Evolutionary conservation across 2,888 invertebrate species (phyloP).

Genomic region (Philereme vetulata): DNA sequence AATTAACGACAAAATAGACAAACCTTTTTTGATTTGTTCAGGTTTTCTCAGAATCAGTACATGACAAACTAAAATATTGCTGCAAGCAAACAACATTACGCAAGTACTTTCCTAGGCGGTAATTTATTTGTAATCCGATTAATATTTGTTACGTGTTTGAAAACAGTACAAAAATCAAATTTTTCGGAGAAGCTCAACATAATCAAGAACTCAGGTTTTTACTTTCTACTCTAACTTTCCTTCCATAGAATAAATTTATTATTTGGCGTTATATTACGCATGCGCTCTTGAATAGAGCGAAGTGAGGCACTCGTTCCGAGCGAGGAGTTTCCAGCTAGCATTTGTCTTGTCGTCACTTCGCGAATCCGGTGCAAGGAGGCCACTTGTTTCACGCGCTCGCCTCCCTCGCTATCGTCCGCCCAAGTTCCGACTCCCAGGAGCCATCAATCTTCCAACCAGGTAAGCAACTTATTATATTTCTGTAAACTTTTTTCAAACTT

Average conservation of each 20-base stretch:
- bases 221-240: constrained; percentile 27
- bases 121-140: too few relatives aligned
- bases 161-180: too few relatives aligned
- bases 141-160: too few relatives aligned
- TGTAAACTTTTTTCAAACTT: constrained; percentile 2
- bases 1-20: too few relatives aligned
- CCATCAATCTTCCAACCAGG: constrained; percentile 18
- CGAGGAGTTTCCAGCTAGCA: constrained; percentile 26
- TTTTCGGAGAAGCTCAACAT: too few relatives aligned
- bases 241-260: constrained; percentile 62
- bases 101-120: too few relatives aligned
- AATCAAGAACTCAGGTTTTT: background rate
- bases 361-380: constrained; percentile 33
- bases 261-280: constrained; percentile 66
- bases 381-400: constrained; percentile 14
- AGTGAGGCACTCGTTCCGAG: constrained; percentile 55
- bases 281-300: constrained; percentile 60
- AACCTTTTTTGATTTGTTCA: too few relatives aligned
- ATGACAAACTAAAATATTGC: too few relatives aligned
- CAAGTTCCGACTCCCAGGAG: constrained; percentile 15
- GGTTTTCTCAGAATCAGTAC: too few relatives aligned
- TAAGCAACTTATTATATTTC: constrained; percentile 13
- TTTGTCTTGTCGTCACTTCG: constrained; percentile 31
- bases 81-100: too few relatives aligned
- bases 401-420: background rate